Percentiles rank a stretch among this genome's conserved stretches.
These are phyloP conservation scores for Campylomormyrus tamandua DNA, from an alignment of 2,113 vertebrate genomes.

Conservation along the genomic window DNA sequence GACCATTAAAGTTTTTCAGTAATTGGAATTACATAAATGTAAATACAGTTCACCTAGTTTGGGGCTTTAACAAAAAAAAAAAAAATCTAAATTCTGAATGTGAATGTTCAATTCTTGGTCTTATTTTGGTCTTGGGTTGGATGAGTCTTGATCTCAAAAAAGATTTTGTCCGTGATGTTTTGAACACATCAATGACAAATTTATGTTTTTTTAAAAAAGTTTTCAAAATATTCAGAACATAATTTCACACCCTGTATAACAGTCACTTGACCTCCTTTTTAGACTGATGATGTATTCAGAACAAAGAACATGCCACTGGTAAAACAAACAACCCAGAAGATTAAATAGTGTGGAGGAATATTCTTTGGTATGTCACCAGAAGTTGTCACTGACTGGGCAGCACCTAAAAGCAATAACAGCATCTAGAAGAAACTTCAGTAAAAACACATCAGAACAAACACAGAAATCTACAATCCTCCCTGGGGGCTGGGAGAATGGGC, in stretches of 20 bases:
- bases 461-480: neutral
- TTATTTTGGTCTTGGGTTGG: too few relatives aligned
- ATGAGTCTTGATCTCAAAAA: too few relatives aligned
- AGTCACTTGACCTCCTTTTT: neutral
- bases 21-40: too few relatives aligned
- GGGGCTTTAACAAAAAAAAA: too few relatives aligned
- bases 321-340: neutral
- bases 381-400: neutral
- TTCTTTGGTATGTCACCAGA: neutral
- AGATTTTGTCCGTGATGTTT: too few relatives aligned
- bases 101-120: too few relatives aligned
- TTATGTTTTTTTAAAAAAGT: too few relatives aligned
- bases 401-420: neutral
- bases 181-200: too few relatives aligned
- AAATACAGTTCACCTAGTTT: too few relatives aligned
- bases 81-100: too few relatives aligned
- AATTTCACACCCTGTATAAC: neutral
- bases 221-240: neutral
- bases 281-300: neutral
- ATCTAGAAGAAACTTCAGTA: neutral
- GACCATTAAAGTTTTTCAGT: too few relatives aligned
- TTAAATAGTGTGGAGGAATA: neutral
- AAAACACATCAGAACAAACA: neutral
- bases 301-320: neutral
- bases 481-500: neutral